Base-by-base conservation (phyloP, 2,113 vertebrate species). In the Dipodomys spectabilis region DNA sequence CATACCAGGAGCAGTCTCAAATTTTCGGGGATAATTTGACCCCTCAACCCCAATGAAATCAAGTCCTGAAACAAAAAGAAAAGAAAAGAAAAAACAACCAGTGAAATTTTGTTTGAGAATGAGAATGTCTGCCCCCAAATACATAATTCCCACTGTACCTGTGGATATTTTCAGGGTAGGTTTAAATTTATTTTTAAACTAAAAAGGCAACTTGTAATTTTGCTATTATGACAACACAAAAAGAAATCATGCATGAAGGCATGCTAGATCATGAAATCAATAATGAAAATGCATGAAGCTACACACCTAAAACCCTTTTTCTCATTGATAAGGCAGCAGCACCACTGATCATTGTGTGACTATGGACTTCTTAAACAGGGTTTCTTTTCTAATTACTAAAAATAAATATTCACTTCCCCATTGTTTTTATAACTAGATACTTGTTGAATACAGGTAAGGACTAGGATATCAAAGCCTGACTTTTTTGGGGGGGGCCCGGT, bases 1-100 rank as follows among this genome's bases (percentile, higher is more conserved):
- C 98, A 97, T 98, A 99, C 99, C 99, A 98, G 99, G 99, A 98
- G 98, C 98, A 97, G 99, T 98, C 97, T 99, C 99, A 98, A 99
- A 99, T 98, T 99, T 99, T 97, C 98, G 98, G 95, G 98, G 98
- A 98, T 99, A 99, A 99, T 99, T 99, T 98, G 98, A 98, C 97
- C 98, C 99, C 97, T 99, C 99, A 98, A 98, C 98, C 97, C 98
- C 98, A 97, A 99, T 98, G 98, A 99, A 99, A 98, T 99, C 99
- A 98, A 99, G 98, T 98, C 99, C 99, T 99, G 97, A 97, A 98
- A 98, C 95, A 98, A 98, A 98, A 96, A 97, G 90, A 96, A 96
- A 96, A 97, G 94, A 49, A 97, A 94, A 96, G 92, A 65, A 97
- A 77, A 98, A 94, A 98, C 97, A 97, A 97, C 75, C 72, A 28